Conservation (phyloP, 2,797 vertebrate species). For the Cynopterus sphinx region DNA sequence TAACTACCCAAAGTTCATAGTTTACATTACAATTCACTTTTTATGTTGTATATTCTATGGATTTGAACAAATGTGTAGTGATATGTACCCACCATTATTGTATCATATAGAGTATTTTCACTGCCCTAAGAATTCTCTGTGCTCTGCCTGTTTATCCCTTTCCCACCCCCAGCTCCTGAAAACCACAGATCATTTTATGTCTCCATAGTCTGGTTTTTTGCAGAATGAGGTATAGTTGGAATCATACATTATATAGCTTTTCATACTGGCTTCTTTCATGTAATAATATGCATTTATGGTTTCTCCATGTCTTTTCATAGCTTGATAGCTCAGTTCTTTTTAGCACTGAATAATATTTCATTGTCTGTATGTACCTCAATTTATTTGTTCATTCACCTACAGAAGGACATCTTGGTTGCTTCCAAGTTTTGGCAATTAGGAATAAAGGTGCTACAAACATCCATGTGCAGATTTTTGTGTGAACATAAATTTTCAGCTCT, state of each 20-base stretch:
- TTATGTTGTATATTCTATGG: neutral
- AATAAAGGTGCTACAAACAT: neutral
- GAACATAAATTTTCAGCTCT: neutral
- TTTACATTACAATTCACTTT: neutral
- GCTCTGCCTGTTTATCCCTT: neutral
- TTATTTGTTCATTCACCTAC: neutral
- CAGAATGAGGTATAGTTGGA: neutral
- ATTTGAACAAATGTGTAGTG: neutral
- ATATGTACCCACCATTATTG: neutral
- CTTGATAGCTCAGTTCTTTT: constrained; percentile 4
- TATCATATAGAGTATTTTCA: neutral
- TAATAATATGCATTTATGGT: neutral
- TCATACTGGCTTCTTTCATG: neutral
- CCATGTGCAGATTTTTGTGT: neutral
- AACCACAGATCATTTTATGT: neutral
- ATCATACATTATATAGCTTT: neutral
- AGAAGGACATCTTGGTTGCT: neutral
- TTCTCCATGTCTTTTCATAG: neutral
- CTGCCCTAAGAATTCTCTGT: neutral
- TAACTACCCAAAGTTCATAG: neutral
- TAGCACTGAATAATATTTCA: neutral
- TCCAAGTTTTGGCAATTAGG: neutral
- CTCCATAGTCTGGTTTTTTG: neutral
- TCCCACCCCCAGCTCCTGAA: neutral
- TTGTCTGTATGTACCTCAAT: neutral